Evolutionary conservation across 1,140 invertebrate species (phyloP).

Genomic region (Cylas formicarius): DNA sequence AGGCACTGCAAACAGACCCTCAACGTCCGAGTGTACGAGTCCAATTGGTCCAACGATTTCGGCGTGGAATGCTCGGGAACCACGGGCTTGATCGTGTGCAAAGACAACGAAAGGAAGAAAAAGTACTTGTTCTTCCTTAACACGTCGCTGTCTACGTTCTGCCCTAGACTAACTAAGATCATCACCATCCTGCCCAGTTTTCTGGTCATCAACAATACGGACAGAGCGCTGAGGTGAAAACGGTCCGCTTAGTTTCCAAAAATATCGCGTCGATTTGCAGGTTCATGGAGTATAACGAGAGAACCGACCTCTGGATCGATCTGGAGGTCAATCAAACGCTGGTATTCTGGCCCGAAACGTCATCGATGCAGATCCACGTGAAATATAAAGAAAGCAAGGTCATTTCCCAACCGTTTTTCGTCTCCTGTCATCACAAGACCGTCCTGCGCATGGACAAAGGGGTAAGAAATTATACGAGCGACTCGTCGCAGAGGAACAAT

Average conservation of each 20-base stretch:
- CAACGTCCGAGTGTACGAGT: constrained; percentile 60
- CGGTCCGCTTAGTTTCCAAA: constrained; percentile 1
- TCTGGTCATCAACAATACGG: constrained; percentile 68
- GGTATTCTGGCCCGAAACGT: constrained; percentile 75
- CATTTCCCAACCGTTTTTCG: constrained; percentile 69
- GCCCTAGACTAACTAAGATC: constrained; percentile 72
- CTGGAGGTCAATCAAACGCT: constrained; percentile 59
- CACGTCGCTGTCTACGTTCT: constrained; percentile 56
- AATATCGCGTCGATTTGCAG: constrained; percentile 33
- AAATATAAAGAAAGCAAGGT: constrained; percentile 70
- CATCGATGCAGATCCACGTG: constrained; percentile 71
- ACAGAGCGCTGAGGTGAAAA: constrained; percentile 48
- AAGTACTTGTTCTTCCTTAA: constrained; percentile 53
- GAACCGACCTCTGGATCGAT: constrained; percentile 77
- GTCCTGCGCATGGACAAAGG: constrained; percentile 78
- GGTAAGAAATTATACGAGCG: constrained; percentile 43
- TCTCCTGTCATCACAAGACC: constrained; percentile 60
- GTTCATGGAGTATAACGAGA: constrained; percentile 81
- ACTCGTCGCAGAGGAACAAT: not conserved
- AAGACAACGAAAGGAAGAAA: constrained; percentile 55
- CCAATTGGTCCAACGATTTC: constrained; percentile 66
- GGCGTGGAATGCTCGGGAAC: constrained; percentile 63
- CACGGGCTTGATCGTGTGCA: constrained; percentile 66
- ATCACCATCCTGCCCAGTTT: constrained; percentile 80
- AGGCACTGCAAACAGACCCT: constrained; percentile 55